Base-by-base conservation (phyloP, 2,797 vertebrate species). In the Muscicapa striata region DNA sequence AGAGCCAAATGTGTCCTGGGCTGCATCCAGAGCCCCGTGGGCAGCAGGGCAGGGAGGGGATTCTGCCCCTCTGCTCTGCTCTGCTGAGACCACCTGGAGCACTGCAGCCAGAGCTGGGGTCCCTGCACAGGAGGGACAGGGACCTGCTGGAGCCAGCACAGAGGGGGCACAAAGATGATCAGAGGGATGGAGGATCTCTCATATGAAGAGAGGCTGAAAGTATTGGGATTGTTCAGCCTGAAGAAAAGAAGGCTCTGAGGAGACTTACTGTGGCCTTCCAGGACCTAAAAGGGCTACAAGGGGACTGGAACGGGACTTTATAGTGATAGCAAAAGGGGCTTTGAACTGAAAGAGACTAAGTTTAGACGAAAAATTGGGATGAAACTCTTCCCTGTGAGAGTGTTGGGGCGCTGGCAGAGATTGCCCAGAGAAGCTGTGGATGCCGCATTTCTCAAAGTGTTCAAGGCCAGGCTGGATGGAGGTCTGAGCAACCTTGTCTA, bases 101-200 rank as follows among this genome's bases (percentile, higher is more conserved):
- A 0, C 57, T 26, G 49, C 58, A 51, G 34, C 49, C 67, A 51
- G 52, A 4, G 1, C 49, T 72, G 51, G 58, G 51, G 18, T 34
- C 30, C 30, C 52, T 10, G 61, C 76, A 59, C 2, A 1, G 19
- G 16, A 80, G 0, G 6, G 24, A 73, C 13, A 73, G 14, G 36
- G n/a, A 72, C 2, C 45, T 45, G 45, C 5, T 32, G 38, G 4
- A 51, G 61, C 0, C 0, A n/a, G 52, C 3, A 0, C 15, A 58
- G 51, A 51, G 38, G n/a, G n/a, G 1, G 2, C 12, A 46, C 46
- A 1, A 72, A 41, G 0, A 2, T 21, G 29, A 21, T 21, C 3
- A 87, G 11, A 57, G 11, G 1, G 27, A 14, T 66, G 23, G 4
- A 51, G 8, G 1, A 51, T 4, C 5, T 26, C 6, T 36, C 6